These are phyloP conservation scores for Papilio protenor DNA, from an alignment of 2,888 invertebrate genomes.

Conservation along the genomic window DNA sequence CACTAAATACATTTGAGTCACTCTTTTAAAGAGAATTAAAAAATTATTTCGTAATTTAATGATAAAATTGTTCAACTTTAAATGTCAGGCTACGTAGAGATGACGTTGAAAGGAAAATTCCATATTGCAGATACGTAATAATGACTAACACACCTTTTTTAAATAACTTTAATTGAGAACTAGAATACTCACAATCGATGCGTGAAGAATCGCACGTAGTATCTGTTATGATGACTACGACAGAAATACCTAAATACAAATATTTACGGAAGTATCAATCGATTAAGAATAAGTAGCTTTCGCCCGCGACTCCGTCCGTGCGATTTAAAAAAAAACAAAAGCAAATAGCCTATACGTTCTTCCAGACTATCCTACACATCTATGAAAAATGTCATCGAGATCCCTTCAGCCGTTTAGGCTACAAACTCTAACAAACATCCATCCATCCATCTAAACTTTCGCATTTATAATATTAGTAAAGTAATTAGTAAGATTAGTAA, in stretches of 20 bases:
- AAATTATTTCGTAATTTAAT: not conserved
- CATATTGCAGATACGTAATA: constrained; percentile 15
- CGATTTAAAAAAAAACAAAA: too few relatives aligned
- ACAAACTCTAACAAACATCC: too few relatives aligned
- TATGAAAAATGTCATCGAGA: too few relatives aligned
- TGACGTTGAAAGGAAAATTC: constrained; percentile 41
- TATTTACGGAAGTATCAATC: not conserved
- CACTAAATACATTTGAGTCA: not conserved
- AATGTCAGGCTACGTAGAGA: constrained; percentile 32
- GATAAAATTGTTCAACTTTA: constrained; percentile 36
- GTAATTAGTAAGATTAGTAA: too few relatives aligned
- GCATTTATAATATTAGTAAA: too few relatives aligned
- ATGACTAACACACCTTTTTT: constrained; percentile 39
- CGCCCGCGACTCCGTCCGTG: too few relatives aligned
- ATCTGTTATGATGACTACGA: not conserved
- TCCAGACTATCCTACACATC: too few relatives aligned
- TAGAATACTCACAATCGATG: constrained; percentile 28
- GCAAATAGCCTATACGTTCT: too few relatives aligned
- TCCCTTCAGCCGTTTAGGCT: too few relatives aligned
- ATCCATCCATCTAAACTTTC: too few relatives aligned
- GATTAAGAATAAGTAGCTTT: too few relatives aligned
- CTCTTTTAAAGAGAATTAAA: not conserved
- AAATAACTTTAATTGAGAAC: constrained; percentile 35
- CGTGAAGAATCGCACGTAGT: constrained; percentile 29
- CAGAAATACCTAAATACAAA: not conserved